Base-by-base conservation (phyloP, 2,888 invertebrate genomes). In the Laspeyria flexula region DNA sequence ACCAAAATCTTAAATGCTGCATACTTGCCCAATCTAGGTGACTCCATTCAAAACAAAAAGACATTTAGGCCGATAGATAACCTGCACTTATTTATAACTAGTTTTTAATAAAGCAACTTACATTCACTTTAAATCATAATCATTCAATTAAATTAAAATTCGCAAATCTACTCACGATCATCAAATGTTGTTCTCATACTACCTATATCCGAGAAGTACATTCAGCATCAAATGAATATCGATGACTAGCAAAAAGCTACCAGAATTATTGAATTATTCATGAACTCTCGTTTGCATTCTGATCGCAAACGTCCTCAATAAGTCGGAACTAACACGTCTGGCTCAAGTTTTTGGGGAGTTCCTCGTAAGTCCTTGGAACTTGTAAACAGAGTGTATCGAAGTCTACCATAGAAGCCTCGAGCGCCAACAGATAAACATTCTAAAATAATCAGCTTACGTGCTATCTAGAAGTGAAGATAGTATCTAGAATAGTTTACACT, bases 281-380 rank as follows among this genome's bases (percentile, higher is more conserved):
- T 79, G 63, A 55, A 65, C 65, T 70, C 65, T 75, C 73, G 73
- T 77, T 79, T 76, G 78, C 79, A 79, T 79, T 75, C 76, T 72
- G 71, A 77, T 72, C 69, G 67, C 61, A 65, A 58, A 55, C 62
- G 52, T 61, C 63, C 61, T 65, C 65, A 51, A 57, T 69, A 71
- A 73, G 71, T 65, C 62, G 68, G 56, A 55, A 61, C 68, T 55
- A 61, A 66, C 60, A 62, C 56, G 55, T 55, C 55, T 44, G 29
- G 42, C 43, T 46, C 42, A 43, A 49, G 43, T 43, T 31, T 54
- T 49, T 44, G 55, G 44, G 43, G 45, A 49, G 43, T 43, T 31
- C 55, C 51, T 44, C 56, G 44, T 61, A 67, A 70, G 66, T 55
- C 67, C 58, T 53, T 47, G 51, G 40, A 40, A 68, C 55, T 58